Evolutionary conservation across 2,797 vertebrate species (phyloP), one percentile per base, ranked within the genome.

Genomic region (Platalea minor): DNA sequence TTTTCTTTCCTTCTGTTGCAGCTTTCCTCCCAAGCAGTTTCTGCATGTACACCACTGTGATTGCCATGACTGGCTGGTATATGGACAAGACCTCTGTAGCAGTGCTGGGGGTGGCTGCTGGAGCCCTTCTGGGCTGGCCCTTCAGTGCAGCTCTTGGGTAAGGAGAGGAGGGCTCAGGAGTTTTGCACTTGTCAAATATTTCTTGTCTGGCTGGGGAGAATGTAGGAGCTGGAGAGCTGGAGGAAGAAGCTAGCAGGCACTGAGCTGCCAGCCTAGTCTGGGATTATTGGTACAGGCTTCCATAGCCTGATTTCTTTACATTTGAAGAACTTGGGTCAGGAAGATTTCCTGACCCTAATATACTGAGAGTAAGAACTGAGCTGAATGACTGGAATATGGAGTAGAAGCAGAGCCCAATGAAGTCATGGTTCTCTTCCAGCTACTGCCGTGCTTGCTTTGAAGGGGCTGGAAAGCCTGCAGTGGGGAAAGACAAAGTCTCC

Each of bases 31-130:
- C 99, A 25, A 99, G 99, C 90, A 99, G 98, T 63, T 99, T 99
- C 98, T 99, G 99, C 94, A 99, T 99, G 99, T 99, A 99, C 51
- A 99, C 98, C 19, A 99, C 99, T 0, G 72, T 99, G 96, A 94
- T 99, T 43, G 99, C 99, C 75, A 99, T 99, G 99, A 99, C 99
- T 0, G 99, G 99, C 73, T 99, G 99, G 99, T 99, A 99, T 89
- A 99, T 99, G 98, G 99, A 99, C 94, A 99, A 97, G 17, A 98
- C 98, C 29, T 98, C 98, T 2, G 94, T 99, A 87, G 99, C 99
- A 7, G 97, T 99, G 68, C 92, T 99, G 75, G 99, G 99, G 5
- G 98, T 99, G 92, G 99, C 99, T 5, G 99, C 99, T 0, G 99
- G 99, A 41, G 98, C 98, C 67, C 98, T 99, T 31, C 92, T 99